Evolutionary conservation across 2,797 vertebrate genomes (phyloP), one percentile per base, ranked within the genome.

Genomic region (Apodemus agrarius): DNA sequence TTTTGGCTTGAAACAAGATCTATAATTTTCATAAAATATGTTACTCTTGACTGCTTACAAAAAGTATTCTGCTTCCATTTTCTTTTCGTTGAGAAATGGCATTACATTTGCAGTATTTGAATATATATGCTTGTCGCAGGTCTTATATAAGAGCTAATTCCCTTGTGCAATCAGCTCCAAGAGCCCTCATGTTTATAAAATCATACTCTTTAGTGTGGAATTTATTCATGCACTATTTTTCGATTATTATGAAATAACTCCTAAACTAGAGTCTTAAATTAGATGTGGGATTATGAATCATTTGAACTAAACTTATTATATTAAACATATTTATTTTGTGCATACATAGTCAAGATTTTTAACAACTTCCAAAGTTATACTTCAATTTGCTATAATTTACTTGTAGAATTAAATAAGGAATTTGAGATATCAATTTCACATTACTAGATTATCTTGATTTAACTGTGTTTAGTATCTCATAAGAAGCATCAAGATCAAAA

Each of bases 201-300:
- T 90, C n/a, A 93, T 14, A 87, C 89, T 97, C 81, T 90, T 94
- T 93, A 95, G 54, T 34, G 91, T 52, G 91, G 92, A 97, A 95
- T 91, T 75, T 93, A 90, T 88, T 90, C 88, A 94, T 97, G 92
- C 83, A 93, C 26, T 89, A 22, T 97, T 91, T 94, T 97, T 94
- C 63, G 74, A 86, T 96, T 97, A 95, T 67, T 92, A 40, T 75
- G 94, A 98, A 96, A 97, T 88, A 97, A 72, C 69, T 97, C 85
- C 95, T 87, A 97, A 97, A 90, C 83, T 94, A 83, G 31, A 72
- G 31, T 65, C 40, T 95, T 95, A 97, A 91, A 94, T 95, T 97
- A 97, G 87, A 78, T 81, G 78, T 74, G n/a, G 83, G 92, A 94
- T 96, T 96, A 97, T 96, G 94, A 95, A 96, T 96, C 87, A 92